Base-by-base conservation (phyloP, 2,113 vertebrate genomes). In the Lagopus muta region DNA sequence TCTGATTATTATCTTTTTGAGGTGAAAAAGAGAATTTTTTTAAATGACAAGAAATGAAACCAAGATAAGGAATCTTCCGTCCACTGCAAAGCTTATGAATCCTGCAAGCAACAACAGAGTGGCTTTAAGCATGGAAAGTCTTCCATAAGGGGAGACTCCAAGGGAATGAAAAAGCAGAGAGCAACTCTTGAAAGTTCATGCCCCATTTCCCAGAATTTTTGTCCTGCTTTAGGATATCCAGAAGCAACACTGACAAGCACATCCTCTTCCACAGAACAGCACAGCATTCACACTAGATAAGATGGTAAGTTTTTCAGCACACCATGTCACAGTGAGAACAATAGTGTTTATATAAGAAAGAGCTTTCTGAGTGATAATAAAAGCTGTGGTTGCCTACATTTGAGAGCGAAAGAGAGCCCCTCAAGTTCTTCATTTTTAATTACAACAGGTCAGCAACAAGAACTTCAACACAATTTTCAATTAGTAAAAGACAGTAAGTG, bases 221-320 rank as follows among this genome's bases (percentile, higher is more conserved):
- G 24, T 50, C 24, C 38, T 28, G 27, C 17, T 4, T 43, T 85
- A 82, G 84, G 36, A 82, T 50, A 50, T 71, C 71, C 45, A 67
- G 64, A 87, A 14, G 13, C 36, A 47, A 8, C 47, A 80, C 3
- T 24, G 27, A 64, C 64, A 28, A 64, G 78, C 17, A 40, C 43
- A 77, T 57, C 38, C 52, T 30, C 16, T 77, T 57, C 52, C 58
- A 70, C 36, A 86, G 50, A 88, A 50, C 72, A 94, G 30, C 47
- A 20, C 42, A 69, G 19, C 11, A 13, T 25, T 61, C 62, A 36
- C 25, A 75, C 42, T 2, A 72, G 52, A 61, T 15, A 18, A 0
- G 14, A 65, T 1, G 8, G 58, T 30, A 90, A 80, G 27, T 30
- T 85, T 82, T 11, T 79, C 78, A 91, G 14, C 42, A 66, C 42